These are phyloP conservation scores for Cynocephalus volans DNA, from an alignment of 2,113 vertebrate genomes.

Conservation along the genomic window DNA sequence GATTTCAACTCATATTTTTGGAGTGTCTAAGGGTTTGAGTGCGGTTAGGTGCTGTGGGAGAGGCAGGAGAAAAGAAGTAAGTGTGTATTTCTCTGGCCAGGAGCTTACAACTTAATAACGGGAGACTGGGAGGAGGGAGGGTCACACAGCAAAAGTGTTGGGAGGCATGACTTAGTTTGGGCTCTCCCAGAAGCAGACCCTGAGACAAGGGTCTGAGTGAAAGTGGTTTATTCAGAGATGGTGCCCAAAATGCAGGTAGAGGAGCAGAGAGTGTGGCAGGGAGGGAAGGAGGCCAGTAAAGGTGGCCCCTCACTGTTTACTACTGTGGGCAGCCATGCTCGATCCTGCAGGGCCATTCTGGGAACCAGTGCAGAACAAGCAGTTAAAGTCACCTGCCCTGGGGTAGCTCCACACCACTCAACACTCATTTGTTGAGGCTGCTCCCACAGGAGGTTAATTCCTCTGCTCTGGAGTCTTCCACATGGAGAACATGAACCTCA, in stretches of 20 bases:
- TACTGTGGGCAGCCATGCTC: background rate
- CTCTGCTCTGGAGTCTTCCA: background rate
- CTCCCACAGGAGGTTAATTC: background rate
- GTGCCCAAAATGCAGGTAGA: background rate
- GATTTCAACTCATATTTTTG: background rate
- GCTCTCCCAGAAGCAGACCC: background rate
- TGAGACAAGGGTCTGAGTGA: background rate
- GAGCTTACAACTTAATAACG: background rate
- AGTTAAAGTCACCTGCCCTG: background rate
- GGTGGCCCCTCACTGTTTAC: too few relatives aligned
- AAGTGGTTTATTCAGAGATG: too few relatives aligned
- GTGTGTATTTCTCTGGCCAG: background rate
- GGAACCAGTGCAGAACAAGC: background rate
- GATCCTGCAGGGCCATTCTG: background rate
- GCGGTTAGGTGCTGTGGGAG: background rate
- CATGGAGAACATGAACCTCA: background rate
- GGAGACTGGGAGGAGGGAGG: background rate
- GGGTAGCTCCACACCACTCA: background rate
- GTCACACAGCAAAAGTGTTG: background rate
- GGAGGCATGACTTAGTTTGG: background rate
- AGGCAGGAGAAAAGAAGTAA: background rate
- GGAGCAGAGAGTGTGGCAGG: too few relatives aligned
- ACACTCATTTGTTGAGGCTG: background rate
- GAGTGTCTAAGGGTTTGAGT: background rate
- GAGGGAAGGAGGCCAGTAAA: background rate